These are phyloP conservation scores for Platysternon megacephalum DNA, from an alignment of 2,113 vertebrate genomes.

Conservation along the genomic window DNA sequence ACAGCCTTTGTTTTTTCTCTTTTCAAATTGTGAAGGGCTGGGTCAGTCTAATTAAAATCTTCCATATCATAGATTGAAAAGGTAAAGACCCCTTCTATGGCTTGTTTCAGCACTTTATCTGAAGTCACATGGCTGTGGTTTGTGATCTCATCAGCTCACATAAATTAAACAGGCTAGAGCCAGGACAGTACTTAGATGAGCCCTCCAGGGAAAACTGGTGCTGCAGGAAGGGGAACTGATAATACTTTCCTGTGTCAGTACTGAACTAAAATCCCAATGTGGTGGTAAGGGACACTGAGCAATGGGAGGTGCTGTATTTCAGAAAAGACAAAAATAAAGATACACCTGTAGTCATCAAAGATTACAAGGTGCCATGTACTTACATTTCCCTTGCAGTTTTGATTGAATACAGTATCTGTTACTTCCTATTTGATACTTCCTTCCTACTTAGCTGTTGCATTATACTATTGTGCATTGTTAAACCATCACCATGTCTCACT, in stretches of 20 bases:
- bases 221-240: not conserved
- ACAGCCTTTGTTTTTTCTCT: not conserved
- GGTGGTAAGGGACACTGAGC: not conserved
- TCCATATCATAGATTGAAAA: not conserved
- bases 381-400: accelerated
- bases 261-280: not conserved
- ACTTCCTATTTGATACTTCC: not conserved
- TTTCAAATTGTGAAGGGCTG: not conserved
- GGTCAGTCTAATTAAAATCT: not conserved
- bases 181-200: not conserved
- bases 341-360: not conserved
- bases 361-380: accelerated
- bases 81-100: not conserved
- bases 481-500: not conserved
- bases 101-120: not conserved
- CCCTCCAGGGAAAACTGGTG: not conserved
- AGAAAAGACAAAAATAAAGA: not conserved
- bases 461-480: not conserved
- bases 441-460: not conserved
- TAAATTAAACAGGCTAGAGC: not conserved
- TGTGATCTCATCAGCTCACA: not conserved
- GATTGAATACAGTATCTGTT: not conserved
- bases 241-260: not conserved
- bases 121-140: accelerated
- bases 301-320: not conserved